Evolutionary conservation across 2,888 invertebrate genomes (phyloP), one percentile per base, ranked within the genome.

Genomic region (Rotaria magnacalcarata): DNA sequence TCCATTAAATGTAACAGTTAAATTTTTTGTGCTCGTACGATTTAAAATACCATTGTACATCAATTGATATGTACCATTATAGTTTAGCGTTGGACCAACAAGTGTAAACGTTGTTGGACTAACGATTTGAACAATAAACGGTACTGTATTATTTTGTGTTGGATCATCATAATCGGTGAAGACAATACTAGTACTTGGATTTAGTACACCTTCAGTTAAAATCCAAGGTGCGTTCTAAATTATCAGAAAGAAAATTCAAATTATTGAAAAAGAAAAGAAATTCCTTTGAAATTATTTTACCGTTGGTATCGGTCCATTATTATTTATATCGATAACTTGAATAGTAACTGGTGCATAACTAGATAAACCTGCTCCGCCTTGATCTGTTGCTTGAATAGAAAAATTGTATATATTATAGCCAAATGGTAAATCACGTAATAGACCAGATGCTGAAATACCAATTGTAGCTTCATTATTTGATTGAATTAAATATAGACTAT

Each of bases 251-350:
- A 54, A 54, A 54, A 54, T 21, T 21, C 14, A 54, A 21, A 5
- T 21, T 6, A 21, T 19, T 54, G 1, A 8, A 4, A 4, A 2
- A 10, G 21, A 52, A 54, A 21, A 54, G 6, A 54, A 21, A 54
- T 21, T 54, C 11, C 50, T 52, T 47, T 47, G 7, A 47, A 47
- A 47, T 47, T 27, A n/a, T 34, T 67, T 80, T 80, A 80, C 80
- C 80, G 80, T 80, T 47, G 80, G 80, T 47, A 80, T 85, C 0
- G 86, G 86, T n/a, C 58, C 85, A 52, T 86, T 85, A 74, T 86
- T 85, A 54, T 86, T 86, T 24, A 52, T 75, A 74, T 86, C 85
- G 6, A 85, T 14, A 6, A 86, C 80, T 27, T 10, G 84, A 1
- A 86, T 60, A 47, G 11, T 50, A 6, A 86, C 75, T 50, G 85